phyloP scores from a whole-genome alignment of 2,797 vertebrate genomes.

The Hafferia zeledoni region DNA sequence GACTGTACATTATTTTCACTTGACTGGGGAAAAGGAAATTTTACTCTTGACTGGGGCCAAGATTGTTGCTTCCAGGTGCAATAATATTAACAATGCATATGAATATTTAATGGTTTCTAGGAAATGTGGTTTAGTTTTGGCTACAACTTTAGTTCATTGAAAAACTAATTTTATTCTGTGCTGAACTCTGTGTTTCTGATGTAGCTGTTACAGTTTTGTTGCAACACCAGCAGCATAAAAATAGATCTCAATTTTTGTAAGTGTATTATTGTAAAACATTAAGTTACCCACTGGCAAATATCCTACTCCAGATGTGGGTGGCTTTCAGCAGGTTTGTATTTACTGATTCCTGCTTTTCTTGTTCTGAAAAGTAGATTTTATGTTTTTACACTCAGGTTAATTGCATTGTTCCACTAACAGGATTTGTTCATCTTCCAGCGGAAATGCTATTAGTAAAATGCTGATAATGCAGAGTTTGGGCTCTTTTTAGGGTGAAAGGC shows the following conservation, averaged over 20 bases:
- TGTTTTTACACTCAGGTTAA: neutral
- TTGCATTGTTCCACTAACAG: neutral
- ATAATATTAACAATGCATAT: slow-evolving; percentile 1
- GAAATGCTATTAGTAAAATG: neutral
- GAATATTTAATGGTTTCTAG: slow-evolving; percentile 45
- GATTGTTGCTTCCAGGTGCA: slow-evolving; percentile 29
- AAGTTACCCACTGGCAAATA: slow-evolving; percentile 20
- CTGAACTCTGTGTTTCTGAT: neutral
- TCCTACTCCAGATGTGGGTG: neutral
- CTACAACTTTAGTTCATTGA: neutral
- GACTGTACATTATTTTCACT: slow-evolving; percentile 37
- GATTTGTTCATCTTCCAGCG: neutral
- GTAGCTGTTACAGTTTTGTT: neutral
- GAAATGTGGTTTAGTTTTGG: neutral
- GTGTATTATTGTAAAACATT: neutral
- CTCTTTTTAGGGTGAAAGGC: neutral
- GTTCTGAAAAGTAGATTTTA: neutral
- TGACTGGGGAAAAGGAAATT: slow-evolving; percentile 43
- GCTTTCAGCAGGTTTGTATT: slow-evolving; percentile 23
- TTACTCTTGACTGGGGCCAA: neutral
- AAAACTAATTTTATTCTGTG: neutral
- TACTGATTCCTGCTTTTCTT: neutral
- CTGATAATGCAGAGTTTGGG: neutral
- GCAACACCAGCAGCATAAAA: neutral
- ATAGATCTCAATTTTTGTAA: neutral